Evolutionary conservation across 2,113 vertebrate species (phyloP).

Genomic region (Zosterops pallidus): DNA sequence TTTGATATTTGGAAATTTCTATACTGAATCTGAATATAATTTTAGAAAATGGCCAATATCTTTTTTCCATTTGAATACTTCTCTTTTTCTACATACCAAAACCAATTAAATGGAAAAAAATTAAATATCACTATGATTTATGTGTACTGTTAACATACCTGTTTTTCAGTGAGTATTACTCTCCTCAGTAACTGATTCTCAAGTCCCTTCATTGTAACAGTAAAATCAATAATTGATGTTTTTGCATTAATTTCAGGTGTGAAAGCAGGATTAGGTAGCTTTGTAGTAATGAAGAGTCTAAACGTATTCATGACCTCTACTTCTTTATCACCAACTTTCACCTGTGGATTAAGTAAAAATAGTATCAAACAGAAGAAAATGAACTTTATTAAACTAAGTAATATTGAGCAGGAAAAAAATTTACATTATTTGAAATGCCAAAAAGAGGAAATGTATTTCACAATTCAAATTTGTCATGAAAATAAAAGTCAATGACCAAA

Average conservation of each 20-base stretch:
- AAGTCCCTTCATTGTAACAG: slow-evolving; percentile 80
- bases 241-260: slow-evolving; percentile 82
- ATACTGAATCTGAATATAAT: not conserved
- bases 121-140: not conserved
- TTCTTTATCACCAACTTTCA: slow-evolving; percentile 81
- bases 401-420: not conserved
- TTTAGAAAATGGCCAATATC: not conserved
- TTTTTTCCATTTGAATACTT: not conserved
- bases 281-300: slow-evolving; percentile 79
- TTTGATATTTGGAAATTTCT: not conserved
- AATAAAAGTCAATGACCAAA: not conserved
- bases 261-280: slow-evolving; percentile 79
- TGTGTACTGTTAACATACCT: slow-evolving; percentile 64
- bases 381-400: not conserved
- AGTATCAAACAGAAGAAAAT: not conserved
- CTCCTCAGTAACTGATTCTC: slow-evolving; percentile 80
- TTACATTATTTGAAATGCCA: not conserved
- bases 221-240: slow-evolving; percentile 80
- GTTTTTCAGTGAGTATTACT: slow-evolving; percentile 81
- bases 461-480: not conserved
- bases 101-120: not conserved
- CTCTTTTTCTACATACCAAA: not conserved
- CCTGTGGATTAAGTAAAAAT: slow-evolving; percentile 51
- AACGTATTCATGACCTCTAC: slow-evolving; percentile 75
- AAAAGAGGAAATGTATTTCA: not conserved